These are phyloP conservation scores for Cavia porcellus DNA, from an alignment of 2,113 vertebrate genomes.

Conservation along the genomic window DNA sequence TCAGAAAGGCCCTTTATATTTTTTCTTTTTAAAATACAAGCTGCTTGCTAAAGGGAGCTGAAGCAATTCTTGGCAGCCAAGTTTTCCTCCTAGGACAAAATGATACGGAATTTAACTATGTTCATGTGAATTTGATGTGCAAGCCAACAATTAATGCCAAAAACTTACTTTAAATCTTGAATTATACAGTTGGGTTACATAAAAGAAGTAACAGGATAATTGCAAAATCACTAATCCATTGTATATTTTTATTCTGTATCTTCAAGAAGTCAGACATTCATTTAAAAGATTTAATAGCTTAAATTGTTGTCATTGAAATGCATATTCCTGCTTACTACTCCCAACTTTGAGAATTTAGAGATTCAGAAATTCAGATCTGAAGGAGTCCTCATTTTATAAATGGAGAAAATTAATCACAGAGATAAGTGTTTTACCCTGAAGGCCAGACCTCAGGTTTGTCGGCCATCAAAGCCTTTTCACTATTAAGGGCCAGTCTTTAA, in stretches of 20 bases:
- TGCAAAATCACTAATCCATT: slow-evolving; percentile 68
- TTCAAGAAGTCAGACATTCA: slow-evolving; percentile 43
- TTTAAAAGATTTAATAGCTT: slow-evolving; percentile 60
- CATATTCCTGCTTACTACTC: slow-evolving; percentile 37
- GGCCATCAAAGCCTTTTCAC: not conserved
- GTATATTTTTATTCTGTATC: slow-evolving; percentile 60
- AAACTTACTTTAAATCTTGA: slow-evolving; percentile 69
- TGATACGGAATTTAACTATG: slow-evolving; percentile 57
- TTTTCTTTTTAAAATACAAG: not conserved
- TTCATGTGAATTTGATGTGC: slow-evolving; percentile 67
- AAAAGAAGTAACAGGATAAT: slow-evolving; percentile 69
- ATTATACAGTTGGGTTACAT: slow-evolving; percentile 66
- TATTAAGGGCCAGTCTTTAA: not conserved
- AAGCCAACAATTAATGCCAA: slow-evolving; percentile 75
- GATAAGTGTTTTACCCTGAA: not conserved
- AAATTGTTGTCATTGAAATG: slow-evolving; percentile 68
- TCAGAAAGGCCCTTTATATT: not conserved
- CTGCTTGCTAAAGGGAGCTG: slow-evolving; percentile 21
- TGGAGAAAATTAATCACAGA: slow-evolving; percentile 13
- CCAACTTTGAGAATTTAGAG: slow-evolving; percentile 58
- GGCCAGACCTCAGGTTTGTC: not conserved
- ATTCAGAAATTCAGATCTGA: slow-evolving; percentile 29
- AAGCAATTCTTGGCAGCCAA: slow-evolving; percentile 63
- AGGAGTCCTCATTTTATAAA: not conserved
- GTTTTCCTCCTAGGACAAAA: slow-evolving; percentile 55